Evolutionary conservation across 2,113 vertebrate genomes (phyloP).

Genomic region (Cairina moschata): DNA sequence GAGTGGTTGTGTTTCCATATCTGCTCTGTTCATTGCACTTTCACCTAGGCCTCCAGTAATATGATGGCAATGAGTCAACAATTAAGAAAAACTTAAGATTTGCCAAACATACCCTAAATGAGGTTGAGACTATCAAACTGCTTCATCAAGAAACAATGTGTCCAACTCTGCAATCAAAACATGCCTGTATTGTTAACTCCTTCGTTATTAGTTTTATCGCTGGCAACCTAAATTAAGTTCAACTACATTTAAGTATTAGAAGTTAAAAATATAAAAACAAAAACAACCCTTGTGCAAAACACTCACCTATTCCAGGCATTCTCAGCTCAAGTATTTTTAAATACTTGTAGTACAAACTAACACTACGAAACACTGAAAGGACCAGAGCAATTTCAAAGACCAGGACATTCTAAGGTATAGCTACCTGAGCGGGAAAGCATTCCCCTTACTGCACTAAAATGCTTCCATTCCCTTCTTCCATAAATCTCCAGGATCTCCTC

Average conservation of each 20-base stretch:
- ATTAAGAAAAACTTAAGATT: background rate
- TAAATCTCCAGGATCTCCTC: slow-evolving; percentile 85
- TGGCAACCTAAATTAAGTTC: background rate
- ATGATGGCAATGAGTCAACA: background rate
- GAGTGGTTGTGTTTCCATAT: background rate
- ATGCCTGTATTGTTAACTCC: background rate
- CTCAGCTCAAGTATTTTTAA: background rate
- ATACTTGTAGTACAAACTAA: background rate
- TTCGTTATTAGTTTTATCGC: background rate
- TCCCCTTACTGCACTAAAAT: slow-evolving; percentile 86
- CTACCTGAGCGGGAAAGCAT: slow-evolving; percentile 90
- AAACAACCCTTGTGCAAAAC: background rate
- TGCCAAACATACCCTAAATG: background rate
- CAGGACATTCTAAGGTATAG: background rate
- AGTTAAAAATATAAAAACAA: background rate
- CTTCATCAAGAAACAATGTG: background rate
- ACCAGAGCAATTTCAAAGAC: background rate
- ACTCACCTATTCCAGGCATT: background rate
- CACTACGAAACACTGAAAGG: background rate
- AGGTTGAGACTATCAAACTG: background rate
- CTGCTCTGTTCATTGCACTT: background rate
- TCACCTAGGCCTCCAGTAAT: background rate
- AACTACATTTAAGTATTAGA: background rate
- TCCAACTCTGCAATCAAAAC: background rate
- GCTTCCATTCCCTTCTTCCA: slow-evolving; percentile 88